These are phyloP conservation scores for Bambusicola thoracicus DNA, from an alignment of 2,113 vertebrate genomes.

Conservation along the genomic window DNA sequence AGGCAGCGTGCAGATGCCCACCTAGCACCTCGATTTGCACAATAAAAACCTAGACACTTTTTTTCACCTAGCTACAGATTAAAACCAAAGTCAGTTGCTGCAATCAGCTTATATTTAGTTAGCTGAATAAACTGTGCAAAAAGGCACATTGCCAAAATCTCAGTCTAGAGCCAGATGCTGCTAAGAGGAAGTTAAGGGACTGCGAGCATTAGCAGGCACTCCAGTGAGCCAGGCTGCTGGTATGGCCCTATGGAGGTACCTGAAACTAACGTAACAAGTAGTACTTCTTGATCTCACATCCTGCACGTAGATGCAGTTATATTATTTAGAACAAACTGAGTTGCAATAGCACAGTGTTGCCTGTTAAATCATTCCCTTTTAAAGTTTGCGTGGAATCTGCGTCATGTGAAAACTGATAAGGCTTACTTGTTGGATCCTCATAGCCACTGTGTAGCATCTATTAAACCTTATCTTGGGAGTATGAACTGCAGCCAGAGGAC, in stretches of 20 bases:
- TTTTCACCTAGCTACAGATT: not conserved
- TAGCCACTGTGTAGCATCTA: not conserved
- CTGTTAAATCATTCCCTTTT: not conserved
- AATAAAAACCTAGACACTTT: not conserved
- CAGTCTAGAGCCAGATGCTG: not conserved
- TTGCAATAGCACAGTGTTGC: not conserved
- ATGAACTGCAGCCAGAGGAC: not conserved
- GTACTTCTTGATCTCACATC: not conserved
- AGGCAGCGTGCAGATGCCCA: rapidly evolving
- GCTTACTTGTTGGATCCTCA: not conserved
- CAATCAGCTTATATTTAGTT: not conserved
- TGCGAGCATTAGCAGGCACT: not conserved
- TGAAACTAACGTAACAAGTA: not conserved
- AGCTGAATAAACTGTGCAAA: not conserved
- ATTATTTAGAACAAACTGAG: not conserved
- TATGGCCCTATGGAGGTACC: rapidly evolving
- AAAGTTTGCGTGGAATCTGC: not conserved
- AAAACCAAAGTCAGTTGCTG: not conserved
- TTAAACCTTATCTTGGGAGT: not conserved
- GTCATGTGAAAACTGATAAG: not conserved
- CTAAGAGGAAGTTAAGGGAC: not conserved
- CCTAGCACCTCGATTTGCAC: not conserved
- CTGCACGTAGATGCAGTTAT: not conserved
- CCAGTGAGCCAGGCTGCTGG: not conserved
- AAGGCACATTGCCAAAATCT: not conserved